A percentile compares a stretch with the other conserved stretches of the same genome.
phyloP scores from a whole-genome alignment of 1,140 invertebrate genomes.

The Euura lappo region DNA sequence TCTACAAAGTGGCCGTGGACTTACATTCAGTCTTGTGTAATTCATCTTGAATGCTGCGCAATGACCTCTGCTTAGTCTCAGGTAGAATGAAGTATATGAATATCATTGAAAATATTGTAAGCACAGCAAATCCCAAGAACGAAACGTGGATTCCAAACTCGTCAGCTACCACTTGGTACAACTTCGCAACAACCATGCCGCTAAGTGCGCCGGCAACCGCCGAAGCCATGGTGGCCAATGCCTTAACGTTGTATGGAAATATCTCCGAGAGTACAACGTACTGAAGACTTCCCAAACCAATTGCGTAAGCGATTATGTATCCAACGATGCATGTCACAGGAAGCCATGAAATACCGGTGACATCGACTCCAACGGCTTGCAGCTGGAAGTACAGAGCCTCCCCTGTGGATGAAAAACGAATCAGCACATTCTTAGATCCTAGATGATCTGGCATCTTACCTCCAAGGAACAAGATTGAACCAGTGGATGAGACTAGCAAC shows the following conservation, averaged over 20 bases:
- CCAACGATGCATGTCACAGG: background rate
- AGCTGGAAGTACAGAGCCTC: constrained; percentile 24
- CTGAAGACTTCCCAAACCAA: constrained; percentile 61
- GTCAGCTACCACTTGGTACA: background rate
- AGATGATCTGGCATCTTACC: too few species aligned
- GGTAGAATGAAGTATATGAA: constrained; percentile 29
- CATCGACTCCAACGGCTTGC: too few species aligned
- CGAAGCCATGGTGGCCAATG: constrained; percentile 28
- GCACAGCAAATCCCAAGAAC: constrained; percentile 1
- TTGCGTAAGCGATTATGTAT: background rate
- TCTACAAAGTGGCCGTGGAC: background rate
- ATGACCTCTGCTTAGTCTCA: constrained; percentile 39
- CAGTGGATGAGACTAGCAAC: constrained; percentile 48
- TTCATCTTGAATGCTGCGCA: constrained; percentile 32
- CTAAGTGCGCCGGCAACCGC: background rate
- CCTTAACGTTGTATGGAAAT: constrained; percentile 58
- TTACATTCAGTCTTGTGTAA: background rate
- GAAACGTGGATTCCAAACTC: constrained; percentile 27
- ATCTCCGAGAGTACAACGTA: constrained; percentile 63
- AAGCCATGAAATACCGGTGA: background rate
- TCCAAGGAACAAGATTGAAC: constrained; percentile 11
- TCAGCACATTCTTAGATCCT: background rate
- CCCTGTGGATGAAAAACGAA: constrained; percentile 53
- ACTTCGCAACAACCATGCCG: background rate
- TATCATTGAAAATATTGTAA: constrained; percentile 59